Percentiles rank a stretch among this genome's conserved stretches.
These are phyloP conservation scores for Leptinotarsa juncta DNA, from an alignment of 2,888 invertebrate genomes.

Conservation along the genomic window DNA sequence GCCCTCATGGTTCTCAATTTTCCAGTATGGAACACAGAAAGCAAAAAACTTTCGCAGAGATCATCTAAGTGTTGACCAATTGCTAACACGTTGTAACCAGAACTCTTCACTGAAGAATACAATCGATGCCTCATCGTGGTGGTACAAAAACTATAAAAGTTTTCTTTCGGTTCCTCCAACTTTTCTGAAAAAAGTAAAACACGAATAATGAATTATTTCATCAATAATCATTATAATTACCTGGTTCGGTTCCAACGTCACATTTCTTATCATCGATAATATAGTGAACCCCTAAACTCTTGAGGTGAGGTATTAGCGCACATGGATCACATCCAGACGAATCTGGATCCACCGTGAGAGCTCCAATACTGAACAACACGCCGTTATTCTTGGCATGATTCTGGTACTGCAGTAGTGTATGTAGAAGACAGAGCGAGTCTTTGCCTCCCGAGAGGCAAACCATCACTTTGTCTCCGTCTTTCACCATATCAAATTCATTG, in stretches of 20 bases:
- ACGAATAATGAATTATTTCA: background rate
- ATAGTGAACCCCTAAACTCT: slow-evolving; percentile 79
- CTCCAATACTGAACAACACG: slow-evolving; percentile 77
- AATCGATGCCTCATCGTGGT: slow-evolving; percentile 80
- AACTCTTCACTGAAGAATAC: slow-evolving; percentile 79
- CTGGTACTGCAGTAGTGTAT: slow-evolving; percentile 87
- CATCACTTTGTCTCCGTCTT: slow-evolving; percentile 80
- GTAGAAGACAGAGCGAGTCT: slow-evolving; percentile 85
- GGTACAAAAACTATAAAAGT: slow-evolving; percentile 76
- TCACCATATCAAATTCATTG: slow-evolving; percentile 85
- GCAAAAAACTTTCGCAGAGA: slow-evolving; percentile 83
- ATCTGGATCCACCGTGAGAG: slow-evolving; percentile 82
- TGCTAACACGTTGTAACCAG: slow-evolving; percentile 88
- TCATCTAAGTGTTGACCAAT: slow-evolving; percentile 89
- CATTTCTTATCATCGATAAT: slow-evolving; percentile 73
- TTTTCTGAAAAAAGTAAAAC: slow-evolving; percentile 64
- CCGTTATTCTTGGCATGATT: slow-evolving; percentile 81
- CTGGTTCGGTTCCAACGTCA: slow-evolving; percentile 53
- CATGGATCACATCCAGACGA: slow-evolving; percentile 69
- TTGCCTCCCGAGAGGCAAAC: slow-evolving; percentile 88
- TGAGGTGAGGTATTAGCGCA: slow-evolving; percentile 80
- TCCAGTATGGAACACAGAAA: slow-evolving; percentile 86
- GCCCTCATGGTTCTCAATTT: slow-evolving; percentile 82
- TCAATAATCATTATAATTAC: slow-evolving; percentile 36
- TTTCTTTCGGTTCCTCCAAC: slow-evolving; percentile 65